Evolutionary conservation across 1,140 invertebrate genomes (phyloP).

Genomic region (Lasioglossum albipes): DNA sequence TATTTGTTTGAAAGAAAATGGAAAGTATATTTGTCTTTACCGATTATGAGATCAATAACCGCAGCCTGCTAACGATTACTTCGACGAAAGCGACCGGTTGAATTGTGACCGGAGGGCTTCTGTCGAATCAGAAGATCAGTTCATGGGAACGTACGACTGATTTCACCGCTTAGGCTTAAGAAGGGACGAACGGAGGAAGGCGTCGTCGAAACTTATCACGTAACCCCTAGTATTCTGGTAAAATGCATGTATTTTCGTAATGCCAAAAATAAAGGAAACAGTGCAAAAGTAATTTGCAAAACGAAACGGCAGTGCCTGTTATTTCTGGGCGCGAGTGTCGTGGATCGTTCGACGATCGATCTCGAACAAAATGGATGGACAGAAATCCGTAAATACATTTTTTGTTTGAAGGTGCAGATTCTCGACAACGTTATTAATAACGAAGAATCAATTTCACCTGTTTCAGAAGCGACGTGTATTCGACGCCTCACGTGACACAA

Average conservation of each 20-base stretch:
- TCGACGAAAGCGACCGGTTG: neutral
- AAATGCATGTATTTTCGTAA: constrained; percentile 78
- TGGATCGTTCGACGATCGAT: neutral
- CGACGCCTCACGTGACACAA: too few relatives aligned
- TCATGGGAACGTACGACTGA: neutral
- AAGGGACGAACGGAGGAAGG: neutral
- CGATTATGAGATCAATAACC: too few relatives aligned
- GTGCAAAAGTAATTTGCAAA: constrained; percentile 45
- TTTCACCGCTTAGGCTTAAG: neutral
- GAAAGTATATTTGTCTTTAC: too few relatives aligned
- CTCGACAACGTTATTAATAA: neutral
- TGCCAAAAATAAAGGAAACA: constrained; percentile 73
- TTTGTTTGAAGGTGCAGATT: neutral
- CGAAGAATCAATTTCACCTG: constrained; percentile 31
- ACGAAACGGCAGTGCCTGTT: constrained; percentile 24
- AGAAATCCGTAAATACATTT: too few relatives aligned
- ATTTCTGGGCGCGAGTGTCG: constrained; percentile 20
- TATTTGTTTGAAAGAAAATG: too few relatives aligned
- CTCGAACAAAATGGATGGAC: neutral
- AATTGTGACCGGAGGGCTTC: neutral
- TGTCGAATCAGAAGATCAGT: neutral
- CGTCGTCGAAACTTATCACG: constrained; percentile 42
- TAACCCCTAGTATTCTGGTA: constrained; percentile 73
- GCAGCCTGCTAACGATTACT: neutral
- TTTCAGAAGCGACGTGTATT: constrained; percentile 47